A percentile compares a stretch with the other conserved stretches of the same genome.
phyloP scores from a whole-genome alignment of 2,797 vertebrate genomes.

The Linurgus olivaceus region DNA sequence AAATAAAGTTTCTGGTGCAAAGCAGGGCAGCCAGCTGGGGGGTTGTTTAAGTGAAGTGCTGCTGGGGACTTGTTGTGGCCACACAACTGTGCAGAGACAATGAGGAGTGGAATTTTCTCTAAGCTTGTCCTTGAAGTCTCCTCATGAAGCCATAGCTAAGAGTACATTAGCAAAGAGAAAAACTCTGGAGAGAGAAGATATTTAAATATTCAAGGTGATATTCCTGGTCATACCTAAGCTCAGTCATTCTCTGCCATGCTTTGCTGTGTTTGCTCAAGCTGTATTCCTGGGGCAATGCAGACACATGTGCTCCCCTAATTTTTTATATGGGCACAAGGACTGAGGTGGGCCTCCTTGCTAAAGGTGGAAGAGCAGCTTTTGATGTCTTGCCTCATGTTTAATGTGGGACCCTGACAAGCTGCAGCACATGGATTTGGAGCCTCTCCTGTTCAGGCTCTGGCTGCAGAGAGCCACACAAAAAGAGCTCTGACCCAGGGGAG shows the following conservation, averaged over 20 bases:
- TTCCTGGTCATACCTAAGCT: not conserved
- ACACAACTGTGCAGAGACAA: not conserved
- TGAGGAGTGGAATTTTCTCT: not conserved
- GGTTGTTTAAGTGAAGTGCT: not conserved
- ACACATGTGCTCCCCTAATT: not conserved
- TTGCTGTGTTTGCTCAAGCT: not conserved
- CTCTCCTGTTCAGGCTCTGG: not conserved
- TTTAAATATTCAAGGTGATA: not conserved
- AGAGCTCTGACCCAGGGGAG: not conserved
- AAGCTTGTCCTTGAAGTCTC: not conserved
- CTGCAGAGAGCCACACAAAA: not conserved
- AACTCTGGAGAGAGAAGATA: not conserved
- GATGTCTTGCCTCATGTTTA: not conserved
- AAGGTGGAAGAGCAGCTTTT: not conserved
- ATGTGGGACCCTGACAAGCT: not conserved
- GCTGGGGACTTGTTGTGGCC: not conserved
- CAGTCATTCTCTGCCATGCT: not conserved
- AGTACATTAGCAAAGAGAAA: not conserved
- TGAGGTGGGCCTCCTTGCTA: not conserved
- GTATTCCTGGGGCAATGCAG: not conserved
- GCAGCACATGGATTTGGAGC: not conserved
- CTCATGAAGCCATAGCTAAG: not conserved
- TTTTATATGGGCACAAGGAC: not conserved
- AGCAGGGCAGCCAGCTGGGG: not conserved
- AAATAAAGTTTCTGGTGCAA: not conserved